Evolutionary conservation across 1,140 invertebrate genomes (phyloP).

Genomic region (Muscidifurax raptorellus): DNA sequence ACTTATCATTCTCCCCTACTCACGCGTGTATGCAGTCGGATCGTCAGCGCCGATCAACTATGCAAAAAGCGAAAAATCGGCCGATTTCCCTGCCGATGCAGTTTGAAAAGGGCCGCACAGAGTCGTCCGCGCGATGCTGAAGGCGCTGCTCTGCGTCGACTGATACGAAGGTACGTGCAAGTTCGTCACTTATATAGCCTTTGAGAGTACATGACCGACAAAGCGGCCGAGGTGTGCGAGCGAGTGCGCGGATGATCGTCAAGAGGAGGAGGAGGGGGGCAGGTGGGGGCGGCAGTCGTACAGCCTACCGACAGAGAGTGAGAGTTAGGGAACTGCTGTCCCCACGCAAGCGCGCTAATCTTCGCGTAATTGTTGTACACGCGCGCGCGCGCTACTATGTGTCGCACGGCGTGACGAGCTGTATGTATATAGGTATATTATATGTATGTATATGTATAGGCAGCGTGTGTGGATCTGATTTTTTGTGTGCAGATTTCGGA

Average conservation of each 20-base stretch:
- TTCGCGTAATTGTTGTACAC: constrained; percentile 25
- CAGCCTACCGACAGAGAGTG: neutral
- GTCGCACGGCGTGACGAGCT: too few relatives aligned
- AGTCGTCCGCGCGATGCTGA: constrained; percentile 8
- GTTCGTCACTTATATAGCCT: constrained; percentile 72
- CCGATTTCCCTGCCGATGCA: neutral
- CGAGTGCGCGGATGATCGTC: neutral
- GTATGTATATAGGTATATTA: too few relatives aligned
- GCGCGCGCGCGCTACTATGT: too few relatives aligned
- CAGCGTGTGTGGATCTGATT: neutral
- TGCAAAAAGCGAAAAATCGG: neutral
- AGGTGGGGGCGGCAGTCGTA: constrained; percentile 3
- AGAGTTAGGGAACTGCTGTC: neutral
- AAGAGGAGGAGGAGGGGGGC: neutral
- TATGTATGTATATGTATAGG: neutral
- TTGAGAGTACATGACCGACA: constrained; percentile 61
- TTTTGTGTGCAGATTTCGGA: neutral
- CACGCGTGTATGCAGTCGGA: neutral
- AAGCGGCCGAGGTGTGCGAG: constrained; percentile 46
- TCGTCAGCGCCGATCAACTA: neutral
- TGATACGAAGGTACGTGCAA: constrained; percentile 61
- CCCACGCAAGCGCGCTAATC: constrained; percentile 17
- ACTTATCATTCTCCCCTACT: neutral
- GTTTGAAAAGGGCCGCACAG: neutral
- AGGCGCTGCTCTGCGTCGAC: constrained; percentile 49